Percentiles rank a stretch among this genome's conserved stretches.
These are phyloP conservation scores for Mesoligia furuncula DNA, from an alignment of 2,888 invertebrate species.

Conservation along the genomic window DNA sequence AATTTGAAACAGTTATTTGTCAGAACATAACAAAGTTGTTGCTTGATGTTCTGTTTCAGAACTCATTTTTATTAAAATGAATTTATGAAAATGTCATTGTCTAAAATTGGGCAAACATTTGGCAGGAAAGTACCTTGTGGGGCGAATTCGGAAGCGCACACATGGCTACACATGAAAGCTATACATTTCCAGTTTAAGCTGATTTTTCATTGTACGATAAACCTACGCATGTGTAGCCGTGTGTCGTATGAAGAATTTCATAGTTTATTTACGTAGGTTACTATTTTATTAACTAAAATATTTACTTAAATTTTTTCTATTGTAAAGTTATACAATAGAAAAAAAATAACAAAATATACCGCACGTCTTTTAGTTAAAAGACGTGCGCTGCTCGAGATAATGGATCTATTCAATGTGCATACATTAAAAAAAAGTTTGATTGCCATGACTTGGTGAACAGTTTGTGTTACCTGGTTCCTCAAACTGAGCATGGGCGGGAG, in stretches of 20 bases:
- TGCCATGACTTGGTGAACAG: neutral
- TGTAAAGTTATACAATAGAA: too few species aligned
- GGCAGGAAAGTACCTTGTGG: neutral
- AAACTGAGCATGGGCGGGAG: neutral
- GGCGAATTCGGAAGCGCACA: neutral
- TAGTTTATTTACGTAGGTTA: too few species aligned
- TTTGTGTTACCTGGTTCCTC: neutral
- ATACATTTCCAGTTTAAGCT: too few species aligned
- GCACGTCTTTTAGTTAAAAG: too few species aligned
- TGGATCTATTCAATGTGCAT: too few species aligned
- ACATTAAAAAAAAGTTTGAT: too few species aligned
- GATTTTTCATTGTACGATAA: neutral
- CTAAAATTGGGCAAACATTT: neutral
- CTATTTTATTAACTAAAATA: too few species aligned
- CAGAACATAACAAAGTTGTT: neutral
- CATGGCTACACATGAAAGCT: too few species aligned
- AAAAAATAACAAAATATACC: too few species aligned
- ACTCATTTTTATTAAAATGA: neutral
- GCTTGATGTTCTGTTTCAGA: neutral
- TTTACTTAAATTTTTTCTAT: too few species aligned
- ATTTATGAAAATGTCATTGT: neutral
- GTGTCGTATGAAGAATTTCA: too few species aligned
- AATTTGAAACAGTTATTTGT: conserved; percentile 3
- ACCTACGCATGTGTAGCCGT: neutral
- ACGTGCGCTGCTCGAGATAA: too few species aligned